Evolutionary conservation across 2,888 invertebrate species (phyloP), one percentile per base, ranked within the genome.

Genomic region (Polymixis lichenea): DNA sequence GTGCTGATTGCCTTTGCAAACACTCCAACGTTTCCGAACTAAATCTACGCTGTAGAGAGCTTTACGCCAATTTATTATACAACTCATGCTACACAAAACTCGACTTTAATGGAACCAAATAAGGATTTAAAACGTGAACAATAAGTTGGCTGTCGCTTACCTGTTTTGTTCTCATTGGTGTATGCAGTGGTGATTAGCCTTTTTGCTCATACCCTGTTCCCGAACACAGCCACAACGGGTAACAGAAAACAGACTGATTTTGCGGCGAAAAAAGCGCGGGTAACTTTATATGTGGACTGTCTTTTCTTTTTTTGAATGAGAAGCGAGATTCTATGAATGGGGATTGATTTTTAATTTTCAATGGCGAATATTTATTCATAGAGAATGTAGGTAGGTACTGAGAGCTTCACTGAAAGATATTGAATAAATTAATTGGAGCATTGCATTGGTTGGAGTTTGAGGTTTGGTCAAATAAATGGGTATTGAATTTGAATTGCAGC

Each of bases 1-100:
- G 86, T 87, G 89, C 88, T 89, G 90, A 90, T 90, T 90, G 88
- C 86, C 88, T 85, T 87, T 81, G 86, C 88, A 89, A 88, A 89
- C 87, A 90, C 89, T 82, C 81, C 85, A 74, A 76, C 86, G 83
- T 88, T 89, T 86, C 83, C 82, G 87, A 88, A 89, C 89, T 82
- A 86, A 90, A 89, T 86, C 87, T 82, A 79, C 86, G 69, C 70
- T 61, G 73, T 78, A 73, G 81, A 83, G 78, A 80, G 77, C 69
- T 85, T 75, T 68, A 28, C n/a, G 56, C 86, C 74, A 84, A 78
- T 81, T 85, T 84, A 76, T 66, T 75, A 70, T 22, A 75, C 62
- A 46, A 46, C 43, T 58, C 61, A 19, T 22, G 61, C 38, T 70
- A 73, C 6, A 70, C 77, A 62, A 84, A 79, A 74, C 17, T 68